Percentiles rank a stretch among this genome's conserved stretches.
phyloP scores from a whole-genome alignment of 2,113 vertebrate species.

The Pantherophis guttatus region DNA sequence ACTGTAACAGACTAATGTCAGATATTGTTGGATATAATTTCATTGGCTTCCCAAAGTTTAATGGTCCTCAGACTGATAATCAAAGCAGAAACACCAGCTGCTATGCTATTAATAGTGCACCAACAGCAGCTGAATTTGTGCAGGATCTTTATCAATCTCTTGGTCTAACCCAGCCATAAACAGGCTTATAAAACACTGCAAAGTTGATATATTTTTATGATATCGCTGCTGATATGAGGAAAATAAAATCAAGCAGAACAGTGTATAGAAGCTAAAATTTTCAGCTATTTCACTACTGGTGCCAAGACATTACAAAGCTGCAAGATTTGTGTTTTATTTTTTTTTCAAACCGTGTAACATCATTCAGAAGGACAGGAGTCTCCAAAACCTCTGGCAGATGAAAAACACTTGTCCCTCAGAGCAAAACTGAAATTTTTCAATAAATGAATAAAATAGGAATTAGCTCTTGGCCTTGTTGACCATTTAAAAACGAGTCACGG shows the following conservation, averaged over 20 bases:
- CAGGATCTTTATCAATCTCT: constrained; percentile 36
- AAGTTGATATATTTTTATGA: constrained; percentile 32
- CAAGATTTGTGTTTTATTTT: neutral
- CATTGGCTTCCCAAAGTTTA: constrained; percentile 15
- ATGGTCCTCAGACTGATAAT: neutral
- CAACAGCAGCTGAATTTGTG: constrained; percentile 22
- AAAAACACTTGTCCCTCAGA: neutral
- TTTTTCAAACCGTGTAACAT: neutral
- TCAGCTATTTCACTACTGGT: constrained; percentile 46
- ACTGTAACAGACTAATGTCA: constrained; percentile 19
- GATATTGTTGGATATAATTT: constrained; percentile 30
- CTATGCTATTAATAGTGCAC: constrained; percentile 9
- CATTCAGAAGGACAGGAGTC: neutral
- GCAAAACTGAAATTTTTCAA: neutral
- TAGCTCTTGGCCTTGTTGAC: neutral
- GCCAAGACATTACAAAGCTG: neutral
- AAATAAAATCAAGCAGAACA: constrained; percentile 34
- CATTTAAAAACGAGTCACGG: neutral
- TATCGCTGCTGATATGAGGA: constrained; percentile 27
- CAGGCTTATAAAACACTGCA: constrained; percentile 11
- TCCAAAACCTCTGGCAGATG: neutral
- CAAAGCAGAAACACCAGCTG: constrained; percentile 14
- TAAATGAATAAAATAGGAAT: neutral
- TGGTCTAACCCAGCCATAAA: constrained; percentile 16
- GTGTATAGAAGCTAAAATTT: constrained; percentile 22